Evolutionary conservation across 2,113 vertebrate genomes (phyloP).

Genomic region (Siniperca chuatsi): DNA sequence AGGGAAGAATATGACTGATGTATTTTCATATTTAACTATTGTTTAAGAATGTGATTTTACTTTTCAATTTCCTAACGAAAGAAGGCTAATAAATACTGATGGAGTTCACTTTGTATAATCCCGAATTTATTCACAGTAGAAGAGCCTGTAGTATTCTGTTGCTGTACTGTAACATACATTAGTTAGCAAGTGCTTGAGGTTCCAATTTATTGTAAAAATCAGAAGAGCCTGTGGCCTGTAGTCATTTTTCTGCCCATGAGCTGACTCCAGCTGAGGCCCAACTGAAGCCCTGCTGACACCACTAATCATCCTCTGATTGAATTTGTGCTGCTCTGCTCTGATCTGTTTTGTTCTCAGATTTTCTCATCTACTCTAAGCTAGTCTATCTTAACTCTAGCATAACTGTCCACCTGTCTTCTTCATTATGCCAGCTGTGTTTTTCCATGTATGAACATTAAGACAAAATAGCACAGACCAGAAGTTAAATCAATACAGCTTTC

Average conservation of each 20-base stretch:
- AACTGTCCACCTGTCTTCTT: slow-evolving; percentile 1
- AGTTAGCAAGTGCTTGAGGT: slow-evolving; percentile 12
- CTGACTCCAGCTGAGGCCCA: slow-evolving; percentile 54
- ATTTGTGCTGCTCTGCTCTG: slow-evolving; percentile 31
- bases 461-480: neutral
- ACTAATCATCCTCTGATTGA: slow-evolving; percentile 53
- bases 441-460: slow-evolving; percentile 12
- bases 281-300: slow-evolving; percentile 42
- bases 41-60: slow-evolving; percentile 7
- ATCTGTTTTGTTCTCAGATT: slow-evolving; percentile 35
- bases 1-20: neutral
- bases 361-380: slow-evolving; percentile 11
- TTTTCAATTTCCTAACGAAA: slow-evolving; percentile 24
- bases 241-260: slow-evolving; percentile 44
- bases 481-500: slow-evolving; percentile 20
- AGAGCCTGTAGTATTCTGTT: neutral
- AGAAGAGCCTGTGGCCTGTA: slow-evolving; percentile 5
- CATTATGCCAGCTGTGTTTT: neutral
- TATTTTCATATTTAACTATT: slow-evolving; percentile 13
- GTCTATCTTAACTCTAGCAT: neutral
- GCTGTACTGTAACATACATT: slow-evolving; percentile 33
- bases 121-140: neutral
- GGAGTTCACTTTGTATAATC: slow-evolving; percentile 6
- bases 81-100: neutral
- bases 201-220: slow-evolving; percentile 29